Conservation (phyloP, 1,140 invertebrate species). For the Drosophila leontia region DNA sequence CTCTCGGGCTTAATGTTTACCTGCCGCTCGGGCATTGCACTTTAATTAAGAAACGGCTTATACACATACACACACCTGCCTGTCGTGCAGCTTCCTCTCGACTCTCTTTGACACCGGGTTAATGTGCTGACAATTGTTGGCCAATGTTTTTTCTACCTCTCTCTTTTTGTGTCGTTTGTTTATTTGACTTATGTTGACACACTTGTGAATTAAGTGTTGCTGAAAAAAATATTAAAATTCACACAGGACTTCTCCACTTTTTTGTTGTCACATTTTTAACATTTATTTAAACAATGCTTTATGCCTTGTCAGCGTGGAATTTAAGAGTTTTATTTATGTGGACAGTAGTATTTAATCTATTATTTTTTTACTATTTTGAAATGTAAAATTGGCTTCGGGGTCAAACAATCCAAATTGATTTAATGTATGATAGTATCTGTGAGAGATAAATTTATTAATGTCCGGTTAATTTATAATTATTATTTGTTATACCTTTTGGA, state of each 20-base stretch:
- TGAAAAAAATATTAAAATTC: constrained; percentile 39
- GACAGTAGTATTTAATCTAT: constrained; percentile 27
- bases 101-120: constrained; percentile 44
- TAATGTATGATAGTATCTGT: constrained; percentile 1
- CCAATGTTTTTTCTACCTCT: constrained; percentile 28
- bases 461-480: constrained; percentile 5
- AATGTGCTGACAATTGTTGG: constrained; percentile 68
- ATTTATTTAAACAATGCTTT: constrained; percentile 53
- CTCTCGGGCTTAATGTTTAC: constrained; percentile 16
- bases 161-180: constrained; percentile 10
- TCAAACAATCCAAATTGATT: constrained; percentile 18
- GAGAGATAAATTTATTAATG: constrained; percentile 9
- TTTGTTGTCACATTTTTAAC: constrained; percentile 37
- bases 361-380: constrained; percentile 12
- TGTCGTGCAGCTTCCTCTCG: constrained; percentile 25
- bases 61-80: constrained; percentile 6
- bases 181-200: constrained; percentile 56
- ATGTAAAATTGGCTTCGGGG: constrained; percentile 11
- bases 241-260: constrained; percentile 1
- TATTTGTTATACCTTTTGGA: constrained; percentile 12
- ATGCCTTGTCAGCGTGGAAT: constrained; percentile 44
- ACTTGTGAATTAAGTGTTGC: constrained; percentile 63
- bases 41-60: constrained; percentile 63
- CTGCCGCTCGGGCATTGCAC: constrained; percentile 37
- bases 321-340: constrained; percentile 45